Conservation (phyloP, 1,140 invertebrate species). For the Chironomus tepperi region DNA sequence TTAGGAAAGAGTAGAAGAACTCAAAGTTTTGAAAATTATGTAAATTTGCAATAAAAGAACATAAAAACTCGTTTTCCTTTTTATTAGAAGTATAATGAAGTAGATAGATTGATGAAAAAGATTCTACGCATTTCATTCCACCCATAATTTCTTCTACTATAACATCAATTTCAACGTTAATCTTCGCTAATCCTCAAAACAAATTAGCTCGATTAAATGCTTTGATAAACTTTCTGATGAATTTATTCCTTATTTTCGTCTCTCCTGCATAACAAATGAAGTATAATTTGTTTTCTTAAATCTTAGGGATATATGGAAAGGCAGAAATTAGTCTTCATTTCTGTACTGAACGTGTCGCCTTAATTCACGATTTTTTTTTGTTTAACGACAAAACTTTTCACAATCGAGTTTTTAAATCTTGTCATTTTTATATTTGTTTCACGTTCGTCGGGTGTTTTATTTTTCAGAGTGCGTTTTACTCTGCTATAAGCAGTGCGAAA, state of each 20-base stretch:
- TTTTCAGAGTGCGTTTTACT: no score
- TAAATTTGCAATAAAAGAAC: background rate
- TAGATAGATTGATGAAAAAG: no score
- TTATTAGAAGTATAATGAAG: no score
- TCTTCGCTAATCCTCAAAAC: conserved; percentile 12
- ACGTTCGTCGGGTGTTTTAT: background rate
- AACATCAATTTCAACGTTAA: background rate
- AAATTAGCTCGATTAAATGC: conserved; percentile 8
- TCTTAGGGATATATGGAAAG: background rate
- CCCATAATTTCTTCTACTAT: background rate
- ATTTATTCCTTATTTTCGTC: background rate
- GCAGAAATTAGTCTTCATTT: background rate
- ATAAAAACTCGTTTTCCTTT: no score
- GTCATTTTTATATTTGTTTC: conserved; percentile 14
- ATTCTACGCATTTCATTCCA: no score
- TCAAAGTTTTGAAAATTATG: background rate
- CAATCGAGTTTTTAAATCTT: background rate
- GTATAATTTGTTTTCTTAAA: background rate
- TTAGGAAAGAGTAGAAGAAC: background rate
- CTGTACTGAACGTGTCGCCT: background rate
- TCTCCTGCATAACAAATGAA: conserved; percentile 14
- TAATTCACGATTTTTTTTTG: background rate
- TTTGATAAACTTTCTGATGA: conserved; percentile 11
- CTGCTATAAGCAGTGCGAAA: background rate
- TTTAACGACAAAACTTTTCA: background rate